Evolutionary conservation across 2,113 vertebrate genomes (phyloP).

Genomic region (Hydrolagus affinis): DNA sequence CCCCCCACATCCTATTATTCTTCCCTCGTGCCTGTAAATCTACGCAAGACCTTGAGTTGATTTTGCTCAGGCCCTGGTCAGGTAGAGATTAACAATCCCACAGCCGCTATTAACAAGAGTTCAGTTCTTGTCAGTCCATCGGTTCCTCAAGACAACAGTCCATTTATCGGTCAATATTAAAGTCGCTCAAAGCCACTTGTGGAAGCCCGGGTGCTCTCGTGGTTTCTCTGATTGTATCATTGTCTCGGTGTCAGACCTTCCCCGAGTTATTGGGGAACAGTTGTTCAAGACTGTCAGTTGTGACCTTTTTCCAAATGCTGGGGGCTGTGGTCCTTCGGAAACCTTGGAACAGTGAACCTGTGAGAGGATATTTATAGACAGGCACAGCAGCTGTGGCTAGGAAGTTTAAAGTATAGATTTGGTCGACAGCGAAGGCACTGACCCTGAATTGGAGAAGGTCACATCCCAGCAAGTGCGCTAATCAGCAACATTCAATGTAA

Average conservation of each 20-base stretch:
- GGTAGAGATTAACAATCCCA: no score
- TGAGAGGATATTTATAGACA: conserved; percentile 21
- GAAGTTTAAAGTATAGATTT: conserved; percentile 8
- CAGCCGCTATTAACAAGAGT: no score
- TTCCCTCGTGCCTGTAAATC: no score
- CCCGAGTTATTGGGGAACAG: conserved; percentile 17
- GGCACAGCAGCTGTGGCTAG: conserved; percentile 9
- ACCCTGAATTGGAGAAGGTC: conserved; percentile 29
- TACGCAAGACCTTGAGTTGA: no score
- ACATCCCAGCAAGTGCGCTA: conserved; percentile 11
- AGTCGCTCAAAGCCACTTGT: conserved; percentile 5
- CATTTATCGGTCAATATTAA: neutral
- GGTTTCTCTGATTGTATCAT: neutral
- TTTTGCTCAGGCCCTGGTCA: no score
- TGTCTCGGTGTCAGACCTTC: neutral
- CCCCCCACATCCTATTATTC: no score
- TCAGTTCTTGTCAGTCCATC: neutral
- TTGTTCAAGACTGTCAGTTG: conserved; percentile 12
- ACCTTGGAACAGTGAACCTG: conserved; percentile 18
- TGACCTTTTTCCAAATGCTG: conserved; percentile 28
- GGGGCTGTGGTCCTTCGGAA: conserved; percentile 23
- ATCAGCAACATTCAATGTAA: neutral
- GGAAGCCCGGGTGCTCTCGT: neutral
- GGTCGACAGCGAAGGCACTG: conserved; percentile 1
- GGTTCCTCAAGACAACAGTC: neutral